Percentiles rank a stretch among this genome's conserved stretches.
Conservation (phyloP, 2,797 vertebrate genomes). For the Crocodylus rhombifer region DNA sequence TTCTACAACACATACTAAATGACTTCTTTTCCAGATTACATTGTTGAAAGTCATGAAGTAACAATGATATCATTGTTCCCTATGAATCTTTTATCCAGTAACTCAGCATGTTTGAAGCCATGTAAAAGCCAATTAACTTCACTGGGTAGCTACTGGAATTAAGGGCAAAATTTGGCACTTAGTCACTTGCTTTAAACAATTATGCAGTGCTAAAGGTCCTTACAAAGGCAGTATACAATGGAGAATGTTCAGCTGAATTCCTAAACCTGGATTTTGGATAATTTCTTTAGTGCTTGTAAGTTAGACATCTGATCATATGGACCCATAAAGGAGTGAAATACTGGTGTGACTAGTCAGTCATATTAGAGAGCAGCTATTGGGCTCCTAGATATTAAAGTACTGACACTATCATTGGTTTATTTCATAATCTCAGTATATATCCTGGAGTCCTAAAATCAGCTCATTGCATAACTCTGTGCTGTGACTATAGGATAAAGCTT, state of each 20-base stretch:
- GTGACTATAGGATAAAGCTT: neutral
- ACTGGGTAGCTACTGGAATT: neutral
- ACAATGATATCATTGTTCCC: neutral
- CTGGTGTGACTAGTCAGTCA: neutral
- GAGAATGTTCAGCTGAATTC: neutral
- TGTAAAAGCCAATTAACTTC: neutral
- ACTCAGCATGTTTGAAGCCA: neutral
- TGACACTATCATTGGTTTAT: neutral
- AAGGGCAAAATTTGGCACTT: neutral
- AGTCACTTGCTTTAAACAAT: neutral
- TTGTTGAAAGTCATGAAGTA: neutral
- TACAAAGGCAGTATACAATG: neutral
- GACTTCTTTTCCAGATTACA: neutral
- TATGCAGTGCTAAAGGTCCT: neutral
- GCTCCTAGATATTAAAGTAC: neutral
- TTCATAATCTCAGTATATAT: neutral
- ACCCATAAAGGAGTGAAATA: neutral
- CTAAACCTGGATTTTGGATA: neutral
- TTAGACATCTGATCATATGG: neutral
- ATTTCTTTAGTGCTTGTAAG: neutral
- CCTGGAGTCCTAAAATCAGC: neutral
- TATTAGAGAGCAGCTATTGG: constrained; percentile 6
- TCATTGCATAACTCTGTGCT: neutral
- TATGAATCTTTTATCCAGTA: neutral
- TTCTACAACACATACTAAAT: neutral